These are phyloP conservation scores for Acanthaster planci DNA, from an alignment of 35 echinoderm and acorn worm species.

Conservation along the genomic window DNA sequence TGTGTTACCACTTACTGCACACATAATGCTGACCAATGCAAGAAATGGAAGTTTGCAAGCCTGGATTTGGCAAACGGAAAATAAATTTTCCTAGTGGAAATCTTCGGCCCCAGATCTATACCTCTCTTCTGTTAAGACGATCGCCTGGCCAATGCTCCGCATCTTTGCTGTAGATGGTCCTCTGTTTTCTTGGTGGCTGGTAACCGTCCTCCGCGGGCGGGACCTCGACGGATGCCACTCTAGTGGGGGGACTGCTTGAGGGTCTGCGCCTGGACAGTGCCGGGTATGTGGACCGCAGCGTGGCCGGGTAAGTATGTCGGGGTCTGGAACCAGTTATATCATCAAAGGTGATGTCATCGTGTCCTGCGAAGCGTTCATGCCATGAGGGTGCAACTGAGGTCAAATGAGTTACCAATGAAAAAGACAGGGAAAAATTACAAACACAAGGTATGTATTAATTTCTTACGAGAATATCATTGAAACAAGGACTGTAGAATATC, in stretches of 20 bases:
- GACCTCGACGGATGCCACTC: neutral
- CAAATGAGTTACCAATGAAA: too few species aligned
- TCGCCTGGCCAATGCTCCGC: neutral
- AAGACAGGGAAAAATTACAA: too few species aligned
- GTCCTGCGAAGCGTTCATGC: neutral
- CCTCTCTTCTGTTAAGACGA: too few species aligned
- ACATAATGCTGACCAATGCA: too few species aligned
- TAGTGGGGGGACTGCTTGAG: neutral
- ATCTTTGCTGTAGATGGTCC: neutral
- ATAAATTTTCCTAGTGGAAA: too few species aligned
- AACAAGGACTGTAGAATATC: too few species aligned
- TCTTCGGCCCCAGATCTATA: too few species aligned
- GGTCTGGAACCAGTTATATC: neutral
- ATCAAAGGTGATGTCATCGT: neutral
- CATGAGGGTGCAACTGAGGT: neutral
- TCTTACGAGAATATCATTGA: too few species aligned
- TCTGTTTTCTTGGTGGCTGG: slow-evolving; percentile 7
- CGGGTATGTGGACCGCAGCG: neutral
- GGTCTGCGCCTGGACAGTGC: neutral
- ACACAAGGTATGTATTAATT: too few species aligned
- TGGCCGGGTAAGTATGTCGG: neutral
- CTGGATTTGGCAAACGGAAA: too few species aligned
- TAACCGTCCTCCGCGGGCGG: neutral
- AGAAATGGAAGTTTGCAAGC: too few species aligned
- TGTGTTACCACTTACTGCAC: too few species aligned